Base-by-base conservation (phyloP, 2,113 vertebrate genomes). In the Cepphus grylle region DNA sequence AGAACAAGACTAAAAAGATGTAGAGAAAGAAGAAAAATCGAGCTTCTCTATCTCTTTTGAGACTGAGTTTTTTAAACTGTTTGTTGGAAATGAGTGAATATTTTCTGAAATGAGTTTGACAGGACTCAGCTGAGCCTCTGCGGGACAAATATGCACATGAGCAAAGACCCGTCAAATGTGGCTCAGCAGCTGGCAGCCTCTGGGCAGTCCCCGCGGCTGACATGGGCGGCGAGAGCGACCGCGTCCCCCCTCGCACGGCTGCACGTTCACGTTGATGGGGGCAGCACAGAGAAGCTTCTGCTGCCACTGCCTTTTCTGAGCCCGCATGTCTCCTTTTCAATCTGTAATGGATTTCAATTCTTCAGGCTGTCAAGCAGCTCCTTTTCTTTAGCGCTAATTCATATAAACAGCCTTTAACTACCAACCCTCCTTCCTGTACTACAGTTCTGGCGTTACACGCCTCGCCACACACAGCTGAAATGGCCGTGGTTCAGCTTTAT, bases 191-290 rank as follows among this genome's bases (percentile, higher is more conserved):
- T 65, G 93, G 77, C 49, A 71, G 52, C 11, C 69, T 67, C 38
- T 0, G 12, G 67, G 71, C 71, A 23, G 71, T 20, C 32, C 72
- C 50, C 1, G 2, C 1, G 3, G 74, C 36, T 13, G 47, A 16
- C 55, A 23, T 45, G 6, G 58, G 82, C 2, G 0, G 36, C n/a
- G 11, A 53, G 32, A 62, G 20, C 5, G 0, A 45, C 30, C 2
- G 2, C 21, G 36, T 55, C 4, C 21, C 67, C n/a, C 40, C 62
- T 49, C 0, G 0, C 34, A 11, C 0, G 5, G 34, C 67, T 71
- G 61, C 45, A 3, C 1, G 2, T 14, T 22, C 8, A 36, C 1
- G 5, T 15, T 38, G 56, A 52, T 22, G 36, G 62, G 32, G 49
- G 12, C 42, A 67, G 42, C 52, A 27, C 49, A 23, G 56, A n/a